Evolutionary conservation across 2,888 invertebrate genomes (phyloP).

Genomic region (Campoplex capitator): DNA sequence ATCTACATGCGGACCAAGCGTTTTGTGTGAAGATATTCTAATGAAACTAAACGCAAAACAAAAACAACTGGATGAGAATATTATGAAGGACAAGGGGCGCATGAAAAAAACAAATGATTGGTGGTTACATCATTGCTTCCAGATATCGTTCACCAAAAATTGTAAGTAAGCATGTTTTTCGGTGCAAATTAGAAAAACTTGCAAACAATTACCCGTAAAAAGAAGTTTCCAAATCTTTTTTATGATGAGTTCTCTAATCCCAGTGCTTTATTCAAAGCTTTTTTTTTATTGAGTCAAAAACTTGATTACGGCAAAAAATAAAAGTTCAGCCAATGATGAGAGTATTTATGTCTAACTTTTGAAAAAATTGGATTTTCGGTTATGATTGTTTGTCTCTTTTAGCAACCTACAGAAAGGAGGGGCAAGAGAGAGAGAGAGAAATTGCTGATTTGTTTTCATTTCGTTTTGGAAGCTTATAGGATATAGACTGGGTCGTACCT

Average conservation of each 20-base stretch:
- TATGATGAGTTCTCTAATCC: constrained; percentile 24
- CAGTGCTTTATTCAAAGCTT: constrained; percentile 56
- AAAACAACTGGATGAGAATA: constrained; percentile 47
- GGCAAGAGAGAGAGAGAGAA: constrained; percentile 35
- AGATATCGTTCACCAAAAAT: constrained; percentile 29
- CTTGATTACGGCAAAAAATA: constrained; percentile 17
- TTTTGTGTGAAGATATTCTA: constrained; percentile 25
- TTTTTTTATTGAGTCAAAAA: background rate
- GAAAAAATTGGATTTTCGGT: constrained; percentile 20
- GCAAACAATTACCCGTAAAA: background rate
- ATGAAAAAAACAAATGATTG: constrained; percentile 1
- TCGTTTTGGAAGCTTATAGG: constrained; percentile 78
- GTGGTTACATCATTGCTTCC: background rate
- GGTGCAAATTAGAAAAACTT: constrained; percentile 7
- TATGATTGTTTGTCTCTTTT: constrained; percentile 36
- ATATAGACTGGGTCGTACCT: constrained; percentile 84
- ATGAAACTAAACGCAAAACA: constrained; percentile 22
- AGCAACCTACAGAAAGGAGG: constrained; percentile 76
- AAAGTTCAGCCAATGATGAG: constrained; percentile 27
- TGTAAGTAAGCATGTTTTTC: background rate
- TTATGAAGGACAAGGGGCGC: constrained; percentile 22
- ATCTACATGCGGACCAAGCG: constrained; percentile 67
- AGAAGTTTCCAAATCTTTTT: background rate
- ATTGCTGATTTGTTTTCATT: constrained; percentile 24
- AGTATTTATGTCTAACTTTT: constrained; percentile 32